Evolutionary conservation across 2,113 vertebrate species (phyloP).

Genomic region (Dicaeum eximium): DNA sequence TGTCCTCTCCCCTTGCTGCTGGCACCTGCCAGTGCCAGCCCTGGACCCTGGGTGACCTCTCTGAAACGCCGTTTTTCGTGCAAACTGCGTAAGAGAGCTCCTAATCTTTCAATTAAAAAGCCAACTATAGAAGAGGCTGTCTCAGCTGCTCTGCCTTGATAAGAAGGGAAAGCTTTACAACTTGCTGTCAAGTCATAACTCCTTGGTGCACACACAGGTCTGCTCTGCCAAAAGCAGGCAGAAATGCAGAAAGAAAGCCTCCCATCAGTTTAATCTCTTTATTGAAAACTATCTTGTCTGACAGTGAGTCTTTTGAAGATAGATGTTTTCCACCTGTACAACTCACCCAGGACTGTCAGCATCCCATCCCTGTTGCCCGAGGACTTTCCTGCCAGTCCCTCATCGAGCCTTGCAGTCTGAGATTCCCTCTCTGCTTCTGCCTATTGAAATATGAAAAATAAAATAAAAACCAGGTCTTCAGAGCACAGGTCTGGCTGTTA

Average conservation of each 20-base stretch:
- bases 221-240: conserved; percentile 33
- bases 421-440: not conserved
- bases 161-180: conserved; percentile 56
- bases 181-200: conserved; percentile 40
- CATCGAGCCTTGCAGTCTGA: not conserved
- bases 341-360: conserved; percentile 19
- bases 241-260: conserved; percentile 22
- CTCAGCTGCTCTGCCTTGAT: conserved; percentile 64
- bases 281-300: conserved; percentile 59
- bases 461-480: not conserved
- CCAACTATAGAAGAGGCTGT: conserved; percentile 9
- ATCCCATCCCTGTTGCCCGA: conserved; percentile 6
- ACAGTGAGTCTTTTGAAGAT: conserved; percentile 50
- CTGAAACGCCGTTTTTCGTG: not conserved
- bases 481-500: conserved; percentile 5
- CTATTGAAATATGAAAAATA: conserved; percentile 24
- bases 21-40: not conserved
- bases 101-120: conserved; percentile 67
- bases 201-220: not conserved
- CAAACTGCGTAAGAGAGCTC: not conserved
- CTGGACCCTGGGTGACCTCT: not conserved
- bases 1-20: not conserved
- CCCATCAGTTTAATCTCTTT: conserved; percentile 50
- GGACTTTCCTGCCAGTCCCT: not conserved
- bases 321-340: conserved; percentile 38